Base-by-base conservation (phyloP, 2,888 invertebrate species). In the Tortrix viridana region DNA sequence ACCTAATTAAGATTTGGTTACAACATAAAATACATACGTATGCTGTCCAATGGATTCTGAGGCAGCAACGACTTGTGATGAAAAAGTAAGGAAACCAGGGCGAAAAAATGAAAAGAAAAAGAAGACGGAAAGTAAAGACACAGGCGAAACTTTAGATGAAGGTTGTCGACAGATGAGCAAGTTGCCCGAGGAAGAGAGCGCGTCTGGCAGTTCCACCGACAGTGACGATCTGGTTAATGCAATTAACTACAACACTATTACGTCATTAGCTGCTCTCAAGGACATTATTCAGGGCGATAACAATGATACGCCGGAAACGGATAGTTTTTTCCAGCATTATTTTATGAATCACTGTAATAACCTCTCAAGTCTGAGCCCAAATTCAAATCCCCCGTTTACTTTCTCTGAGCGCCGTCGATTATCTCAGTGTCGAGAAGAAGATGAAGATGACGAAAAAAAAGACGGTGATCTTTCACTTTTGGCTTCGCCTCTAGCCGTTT, bases 361-460 rank as follows among this genome's bases (percentile, higher is more conserved):
- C 73, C 85, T 95, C 66, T 95, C 95, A 26, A 95, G 94, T 66
- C 90, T 94, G 62, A 93, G 93, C 72, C 73, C 84, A 0, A 84
- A 76, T 67, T 73, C 88, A 5, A 81, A 76, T 65, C 79, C 86
- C 50, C 83, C 93, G 41, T 89, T 93, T 69, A 89, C 93, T 1
- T 94, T 93, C 73, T 88, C 90, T 60, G 94, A 94, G 72, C 91
- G 95, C 5, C 91, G 96, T 32, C 93, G 97, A 14, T 84, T 97
- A 68, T 97, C 96, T 3, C 96, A 97, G 84, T 97, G 97, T 80
- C 94, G 95, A 65, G 97, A 97, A 80, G 97, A 97, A 86, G 97
- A 97, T 74, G 96, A 97, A 80, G 96, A 96, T 58, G 96, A 96
- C 69, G 93, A 85, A 55, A 88, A 79, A 55, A 89, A 86, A 73